Conservation (phyloP, 2,113 vertebrate genomes). For the Clarias macrocephalus region DNA sequence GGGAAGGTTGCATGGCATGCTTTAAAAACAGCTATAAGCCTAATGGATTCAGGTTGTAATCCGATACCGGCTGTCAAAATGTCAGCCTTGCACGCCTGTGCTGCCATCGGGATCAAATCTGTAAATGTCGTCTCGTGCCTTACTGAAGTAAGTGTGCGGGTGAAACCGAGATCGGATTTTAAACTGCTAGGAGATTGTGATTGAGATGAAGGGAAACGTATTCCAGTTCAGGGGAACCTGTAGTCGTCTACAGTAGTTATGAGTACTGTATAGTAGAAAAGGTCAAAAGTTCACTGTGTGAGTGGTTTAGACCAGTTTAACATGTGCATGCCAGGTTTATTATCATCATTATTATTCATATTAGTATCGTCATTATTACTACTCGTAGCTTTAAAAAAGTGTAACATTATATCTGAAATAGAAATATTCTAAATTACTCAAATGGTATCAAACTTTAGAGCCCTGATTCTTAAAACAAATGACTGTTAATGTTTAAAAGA, state of each 20-base stretch:
- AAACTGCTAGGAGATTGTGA: neutral
- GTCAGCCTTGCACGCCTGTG: neutral
- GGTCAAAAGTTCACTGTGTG: neutral
- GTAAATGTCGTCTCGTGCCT: neutral
- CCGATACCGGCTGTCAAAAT: neutral
- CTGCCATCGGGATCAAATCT: neutral
- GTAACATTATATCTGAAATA: neutral
- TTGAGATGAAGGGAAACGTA: neutral
- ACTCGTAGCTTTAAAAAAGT: neutral
- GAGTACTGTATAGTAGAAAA: neutral
- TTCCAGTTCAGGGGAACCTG: neutral
- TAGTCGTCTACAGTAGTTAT: neutral
- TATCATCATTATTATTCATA: too few relatives aligned
- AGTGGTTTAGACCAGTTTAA: neutral
- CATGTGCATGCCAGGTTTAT: neutral
- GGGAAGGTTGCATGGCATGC: constrained; percentile 2
- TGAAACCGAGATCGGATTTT: neutral
- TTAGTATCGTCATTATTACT: too few relatives aligned
- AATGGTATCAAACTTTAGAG: neutral
- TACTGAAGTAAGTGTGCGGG: neutral
- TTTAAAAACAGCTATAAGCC: neutral
- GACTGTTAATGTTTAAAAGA: neutral
- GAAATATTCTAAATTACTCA: neutral
- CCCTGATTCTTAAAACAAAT: neutral
- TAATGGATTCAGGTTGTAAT: neutral